Evolutionary conservation across 2,113 vertebrate genomes (phyloP), one percentile per base, ranked within the genome.

Genomic region (Cyprinodon brontotheroides): DNA sequence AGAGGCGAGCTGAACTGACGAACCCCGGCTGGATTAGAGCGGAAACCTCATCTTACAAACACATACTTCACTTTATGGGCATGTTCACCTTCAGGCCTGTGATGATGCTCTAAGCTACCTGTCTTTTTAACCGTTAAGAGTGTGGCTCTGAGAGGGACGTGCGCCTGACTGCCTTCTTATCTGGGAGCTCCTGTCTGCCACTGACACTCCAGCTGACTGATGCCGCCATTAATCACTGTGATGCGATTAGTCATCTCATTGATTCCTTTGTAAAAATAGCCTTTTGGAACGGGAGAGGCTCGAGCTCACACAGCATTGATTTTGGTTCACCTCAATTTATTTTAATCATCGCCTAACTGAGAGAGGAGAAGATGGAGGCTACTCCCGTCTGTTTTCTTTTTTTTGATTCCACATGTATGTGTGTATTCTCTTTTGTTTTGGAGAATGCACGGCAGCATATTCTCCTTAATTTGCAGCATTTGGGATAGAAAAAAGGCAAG

Each of bases 181-280:
- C 89, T 83, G 66, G 61, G 62, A 83, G 87, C 76, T 78, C 68
- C 86, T 86, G 89, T 90, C 90, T 87, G 72, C 65, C 68, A 53
- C 84, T 74, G 89, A 91, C 87, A 91, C 87, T 86, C 76, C 39
- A 57, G 80, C 81, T 86, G 86, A 92, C 77, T 92, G 91, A 93
- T 87, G 83, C 75, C 69, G 80, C 81, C 92, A 95, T 95, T 92
- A 92, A 92, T 94, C 92, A 95, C 74, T 1, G 57, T 29, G 17
- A 93, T 92, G 91, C 82, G 84, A 94, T 93, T 93, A 94, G 91
- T 94, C 93, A 93, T 93, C 91, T 91, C 92, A 94, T 93, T 94
- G 93, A 94, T 93, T 93, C 82, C 81, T 70, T 71, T 17, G 80
- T 65, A 87, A 80, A 90, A 91, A 85, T 81, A 79, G 82, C 80